phyloP scores from a whole-genome alignment of 2,113 vertebrate species.

The Struthidea cinerea region DNA sequence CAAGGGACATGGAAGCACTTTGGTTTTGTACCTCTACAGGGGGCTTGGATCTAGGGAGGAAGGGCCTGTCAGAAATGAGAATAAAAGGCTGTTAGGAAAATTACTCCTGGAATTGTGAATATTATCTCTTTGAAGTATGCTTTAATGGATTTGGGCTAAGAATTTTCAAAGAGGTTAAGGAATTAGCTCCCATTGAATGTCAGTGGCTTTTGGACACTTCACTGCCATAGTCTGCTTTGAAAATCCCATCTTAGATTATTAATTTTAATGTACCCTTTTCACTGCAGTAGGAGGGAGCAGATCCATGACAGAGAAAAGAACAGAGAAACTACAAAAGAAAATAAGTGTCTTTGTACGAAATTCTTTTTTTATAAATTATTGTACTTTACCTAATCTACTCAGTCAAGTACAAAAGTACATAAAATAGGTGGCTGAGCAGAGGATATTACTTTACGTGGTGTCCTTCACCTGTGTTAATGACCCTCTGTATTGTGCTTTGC shows the following conservation, averaged over 20 bases:
- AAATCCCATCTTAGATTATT: conserved; percentile 17
- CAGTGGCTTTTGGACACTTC: not conserved
- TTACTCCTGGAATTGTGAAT: conserved; percentile 9
- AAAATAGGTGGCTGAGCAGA: not conserved
- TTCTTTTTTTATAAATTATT: not conserved
- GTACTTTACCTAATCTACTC: not conserved
- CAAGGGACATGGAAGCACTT: not conserved
- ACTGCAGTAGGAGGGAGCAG: not conserved
- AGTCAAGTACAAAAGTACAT: not conserved
- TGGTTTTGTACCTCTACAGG: not conserved
- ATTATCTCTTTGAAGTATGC: conserved; percentile 21
- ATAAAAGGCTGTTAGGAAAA: conserved; percentile 15
- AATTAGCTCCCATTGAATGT: not conserved
- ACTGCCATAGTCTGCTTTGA: conserved; percentile 8
- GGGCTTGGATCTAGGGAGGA: not conserved
- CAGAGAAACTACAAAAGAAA: not conserved
- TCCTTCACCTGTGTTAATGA: not conserved
- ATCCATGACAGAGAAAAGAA: not conserved
- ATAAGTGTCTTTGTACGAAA: not conserved
- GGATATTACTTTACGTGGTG: not conserved
- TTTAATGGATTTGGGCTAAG: conserved; percentile 16
- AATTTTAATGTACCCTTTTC: conserved; percentile 3
- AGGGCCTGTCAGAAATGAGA: not conserved
- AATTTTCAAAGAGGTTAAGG: conserved; percentile 33
- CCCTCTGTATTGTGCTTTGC: not conserved